Evolutionary conservation across 2,797 vertebrate species (phyloP).

Genomic region (Acanthurus leucopareius): DNA sequence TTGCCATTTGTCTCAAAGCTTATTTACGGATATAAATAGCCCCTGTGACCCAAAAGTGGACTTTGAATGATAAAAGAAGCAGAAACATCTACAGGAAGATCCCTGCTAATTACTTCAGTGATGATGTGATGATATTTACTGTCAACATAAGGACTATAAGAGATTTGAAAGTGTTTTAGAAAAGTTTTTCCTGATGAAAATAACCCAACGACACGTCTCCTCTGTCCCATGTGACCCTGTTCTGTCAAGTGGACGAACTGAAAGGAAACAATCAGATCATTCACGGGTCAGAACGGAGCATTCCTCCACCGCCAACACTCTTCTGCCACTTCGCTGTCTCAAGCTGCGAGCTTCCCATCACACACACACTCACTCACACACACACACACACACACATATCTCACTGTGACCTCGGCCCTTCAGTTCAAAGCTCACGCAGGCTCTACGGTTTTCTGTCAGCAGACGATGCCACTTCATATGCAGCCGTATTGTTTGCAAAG

Average conservation of each 20-base stretch:
- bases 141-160: slow-evolving; percentile 31
- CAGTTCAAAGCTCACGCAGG: slow-evolving; percentile 30
- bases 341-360: slow-evolving; percentile 42
- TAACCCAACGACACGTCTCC: slow-evolving; percentile 32
- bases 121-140: slow-evolving; percentile 24
- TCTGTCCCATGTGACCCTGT: slow-evolving; percentile 28
- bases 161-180: slow-evolving; percentile 1
- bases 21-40: neutral
- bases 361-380: slow-evolving; percentile 23
- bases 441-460: neutral
- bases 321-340: slow-evolving; percentile 38
- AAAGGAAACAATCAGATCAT: slow-evolving; percentile 79
- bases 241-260: slow-evolving; percentile 54
- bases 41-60: neutral
- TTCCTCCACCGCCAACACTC: slow-evolving; percentile 77
- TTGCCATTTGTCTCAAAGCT: slow-evolving; percentile 14
- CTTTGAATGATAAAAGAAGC: neutral
- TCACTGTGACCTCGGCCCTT: slow-evolving; percentile 14
- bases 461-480: neutral
- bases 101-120: slow-evolving; percentile 19
- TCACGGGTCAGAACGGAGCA: slow-evolving; percentile 71
- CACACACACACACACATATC: slow-evolving; percentile 17
- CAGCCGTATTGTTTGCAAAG: neutral
- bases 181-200: slow-evolving; percentile 26
- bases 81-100: neutral